phyloP scores from a whole-genome alignment of 2,797 vertebrate species.

The Gymnodraco acuticeps region DNA sequence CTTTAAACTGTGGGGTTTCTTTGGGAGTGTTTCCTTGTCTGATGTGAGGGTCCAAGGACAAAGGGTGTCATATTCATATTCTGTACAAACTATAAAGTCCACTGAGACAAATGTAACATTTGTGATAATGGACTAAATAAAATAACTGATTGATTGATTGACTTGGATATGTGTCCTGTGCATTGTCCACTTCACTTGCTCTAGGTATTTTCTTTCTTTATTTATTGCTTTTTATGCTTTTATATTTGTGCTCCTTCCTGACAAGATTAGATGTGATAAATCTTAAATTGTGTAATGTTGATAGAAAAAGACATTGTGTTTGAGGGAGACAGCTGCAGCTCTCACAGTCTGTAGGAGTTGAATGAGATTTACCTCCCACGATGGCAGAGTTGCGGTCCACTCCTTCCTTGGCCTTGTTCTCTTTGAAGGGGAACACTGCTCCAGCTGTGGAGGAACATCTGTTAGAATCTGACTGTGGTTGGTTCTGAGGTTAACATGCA shows the following conservation, averaged over 20 bases:
- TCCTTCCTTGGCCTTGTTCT: conserved; percentile 87
- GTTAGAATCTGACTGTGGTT: neutral
- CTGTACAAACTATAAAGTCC: no score
- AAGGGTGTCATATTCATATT: no score
- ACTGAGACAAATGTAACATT: no score
- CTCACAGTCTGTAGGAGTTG: neutral
- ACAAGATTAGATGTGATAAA: neutral
- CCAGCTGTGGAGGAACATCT: conserved; percentile 81
- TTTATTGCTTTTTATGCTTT: neutral
- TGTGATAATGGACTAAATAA: no score
- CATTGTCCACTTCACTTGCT: neutral
- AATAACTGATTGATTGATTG: no score
- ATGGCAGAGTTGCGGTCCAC: conserved; percentile 95
- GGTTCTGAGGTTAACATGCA: neutral
- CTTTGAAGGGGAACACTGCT: conserved; percentile 90
- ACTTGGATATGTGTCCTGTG: neutral
- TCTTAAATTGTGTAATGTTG: neutral
- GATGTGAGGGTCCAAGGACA: no score
- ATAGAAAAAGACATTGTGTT: neutral
- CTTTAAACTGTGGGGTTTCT: no score
- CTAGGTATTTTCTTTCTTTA: neutral
- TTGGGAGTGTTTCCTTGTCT: no score
- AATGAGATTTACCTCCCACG: conserved; percentile 89
- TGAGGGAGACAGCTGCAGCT: neutral
- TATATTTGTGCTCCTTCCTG: neutral